These are phyloP conservation scores for Choloepus didactylus DNA, from an alignment of 2,797 vertebrate species.

Conservation along the genomic window DNA sequence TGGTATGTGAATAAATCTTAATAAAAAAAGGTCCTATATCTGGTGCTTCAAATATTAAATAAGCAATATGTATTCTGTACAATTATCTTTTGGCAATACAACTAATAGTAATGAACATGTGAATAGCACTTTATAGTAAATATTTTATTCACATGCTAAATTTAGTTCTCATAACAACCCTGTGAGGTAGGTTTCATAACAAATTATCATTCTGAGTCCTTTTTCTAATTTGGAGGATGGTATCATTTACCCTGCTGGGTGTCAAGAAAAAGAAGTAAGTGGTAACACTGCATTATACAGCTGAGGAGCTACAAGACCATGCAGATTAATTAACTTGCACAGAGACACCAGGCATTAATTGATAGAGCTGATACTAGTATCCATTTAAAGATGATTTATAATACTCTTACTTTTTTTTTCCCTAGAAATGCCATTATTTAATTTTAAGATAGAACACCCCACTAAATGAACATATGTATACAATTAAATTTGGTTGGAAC, in stretches of 20 bases:
- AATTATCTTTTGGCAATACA: not conserved
- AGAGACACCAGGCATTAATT: not conserved
- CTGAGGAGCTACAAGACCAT: not conserved
- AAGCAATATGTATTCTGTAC: not conserved
- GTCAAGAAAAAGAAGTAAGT: not conserved
- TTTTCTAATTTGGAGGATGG: not conserved
- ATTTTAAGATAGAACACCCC: not conserved
- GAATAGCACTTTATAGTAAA: not conserved
- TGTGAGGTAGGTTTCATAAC: not conserved
- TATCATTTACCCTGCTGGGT: not conserved
- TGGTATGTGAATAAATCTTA: too few relatives aligned
- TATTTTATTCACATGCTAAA: not conserved
- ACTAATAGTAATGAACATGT: not conserved
- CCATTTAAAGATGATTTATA: not conserved
- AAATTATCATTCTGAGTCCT: not conserved
- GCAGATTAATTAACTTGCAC: not conserved
- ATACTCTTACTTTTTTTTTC: not conserved
- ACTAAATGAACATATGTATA: not conserved
- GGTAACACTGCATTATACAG: not conserved
- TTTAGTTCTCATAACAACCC: conserved; percentile 1
- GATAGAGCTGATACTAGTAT: not conserved
- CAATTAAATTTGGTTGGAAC: not conserved
- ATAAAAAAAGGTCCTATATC: not conserved
- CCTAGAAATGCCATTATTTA: not conserved
- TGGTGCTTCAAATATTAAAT: not conserved